Percentiles rank a stretch among this genome's conserved stretches.
These are phyloP conservation scores for Eupeodes luniger DNA, from an alignment of 2,888 invertebrate species.

Conservation along the genomic window DNA sequence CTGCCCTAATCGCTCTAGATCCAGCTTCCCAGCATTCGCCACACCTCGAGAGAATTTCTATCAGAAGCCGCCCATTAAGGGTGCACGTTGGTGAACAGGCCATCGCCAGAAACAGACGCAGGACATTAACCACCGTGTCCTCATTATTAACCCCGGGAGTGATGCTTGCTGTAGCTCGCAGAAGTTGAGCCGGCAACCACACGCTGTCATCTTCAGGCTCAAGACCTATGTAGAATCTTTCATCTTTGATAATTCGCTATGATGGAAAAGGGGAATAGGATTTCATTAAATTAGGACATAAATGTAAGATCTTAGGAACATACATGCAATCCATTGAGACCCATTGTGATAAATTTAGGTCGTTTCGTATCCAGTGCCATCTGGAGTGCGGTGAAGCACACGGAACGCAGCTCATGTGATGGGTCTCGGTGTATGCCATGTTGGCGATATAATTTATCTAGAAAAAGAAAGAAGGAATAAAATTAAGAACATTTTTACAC, in stretches of 20 bases:
- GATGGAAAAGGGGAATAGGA: neutral
- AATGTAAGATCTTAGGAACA: constrained; percentile 81
- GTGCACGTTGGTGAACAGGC: constrained; percentile 95
- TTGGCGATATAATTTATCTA: constrained; percentile 92
- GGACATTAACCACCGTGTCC: constrained; percentile 91
- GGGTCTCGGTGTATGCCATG: constrained; percentile 91
- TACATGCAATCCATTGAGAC: constrained; percentile 95
- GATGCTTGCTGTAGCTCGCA: constrained; percentile 90
- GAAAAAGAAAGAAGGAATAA: constrained; percentile 85
- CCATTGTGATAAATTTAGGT: constrained; percentile 92
- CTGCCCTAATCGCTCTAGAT: constrained; percentile 92
- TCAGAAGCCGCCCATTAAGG: constrained; percentile 94
- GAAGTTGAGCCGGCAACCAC: constrained; percentile 96
- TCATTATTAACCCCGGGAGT: constrained; percentile 88
- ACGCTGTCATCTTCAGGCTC: constrained; percentile 96
- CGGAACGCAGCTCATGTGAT: constrained; percentile 92
- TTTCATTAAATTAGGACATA: constrained; percentile 14
- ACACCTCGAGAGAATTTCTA: constrained; percentile 93
- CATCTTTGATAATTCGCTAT: constrained; percentile 95
- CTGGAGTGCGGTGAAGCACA: constrained; percentile 93
- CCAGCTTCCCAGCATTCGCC: constrained; percentile 92
- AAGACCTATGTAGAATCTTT: constrained; percentile 94
- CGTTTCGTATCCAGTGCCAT: constrained; percentile 94
- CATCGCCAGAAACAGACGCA: constrained; percentile 92
- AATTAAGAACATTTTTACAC: constrained; percentile 55